Evolutionary conservation across 1,140 invertebrate genomes (phyloP), one percentile per base, ranked within the genome.

Genomic region (Lethrus apterus): DNA sequence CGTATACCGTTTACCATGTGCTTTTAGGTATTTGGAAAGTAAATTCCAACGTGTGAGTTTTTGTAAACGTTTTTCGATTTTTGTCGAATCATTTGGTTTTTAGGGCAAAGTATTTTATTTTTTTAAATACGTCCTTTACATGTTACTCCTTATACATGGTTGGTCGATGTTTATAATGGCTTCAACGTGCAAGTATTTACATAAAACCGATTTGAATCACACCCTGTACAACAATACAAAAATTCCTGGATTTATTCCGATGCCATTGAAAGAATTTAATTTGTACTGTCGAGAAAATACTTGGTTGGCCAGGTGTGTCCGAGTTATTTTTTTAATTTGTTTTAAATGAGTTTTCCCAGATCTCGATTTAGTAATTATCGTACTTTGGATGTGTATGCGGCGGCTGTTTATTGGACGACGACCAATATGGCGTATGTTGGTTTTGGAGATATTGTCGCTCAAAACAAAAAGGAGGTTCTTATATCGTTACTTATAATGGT

Each of bases 391-490:
- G 67, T 68, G 10, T 70, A 68, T 44, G 54, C 69, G 17, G 42
- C 67, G 19, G 66, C 65, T 7, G 64, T 69, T 49, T 72, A 72
- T 55, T 72, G 68, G 66, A 54, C 63, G n/a, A 64, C 68, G 1
- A 57, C 63, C 5, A 69, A 64, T 46, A 66, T 72, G 43, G 68
- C 63, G 19, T 64, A 64, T 40, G 64, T 65, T 20, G 69, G 68
- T 14, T 70, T 72, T 51, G 69, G 70, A 43, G 70, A 72, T 56
- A 62, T 72, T 50, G 67, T 62, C 15, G 62, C 70, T 13, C 64
- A 70, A 54, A 60, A 67, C 36, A 63, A 62, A 42, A 54, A 53
- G 46, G 63, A 67, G 51, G 62, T 69, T 59, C 48, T 71, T 29
- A 56, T 71, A 20, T 63, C 64, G 32, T 67, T 68, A 53, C 65